A percentile compares a stretch with the other conserved stretches of the same genome.
These are phyloP conservation scores for Cotesia congregata DNA, from an alignment of 2,888 invertebrate genomes.

Conservation along the genomic window DNA sequence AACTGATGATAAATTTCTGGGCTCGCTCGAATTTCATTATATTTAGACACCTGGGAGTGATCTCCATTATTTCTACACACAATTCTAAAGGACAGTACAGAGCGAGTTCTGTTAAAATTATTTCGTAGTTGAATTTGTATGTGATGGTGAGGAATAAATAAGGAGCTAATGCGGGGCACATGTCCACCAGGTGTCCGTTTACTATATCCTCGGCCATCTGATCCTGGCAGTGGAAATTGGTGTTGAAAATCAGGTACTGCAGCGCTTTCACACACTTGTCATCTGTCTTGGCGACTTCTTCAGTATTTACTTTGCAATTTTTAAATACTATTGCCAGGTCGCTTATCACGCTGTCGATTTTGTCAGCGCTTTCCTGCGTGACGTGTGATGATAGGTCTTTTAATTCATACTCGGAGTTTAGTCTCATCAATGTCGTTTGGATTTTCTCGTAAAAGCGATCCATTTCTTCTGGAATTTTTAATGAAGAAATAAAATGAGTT, in stretches of 20 bases:
- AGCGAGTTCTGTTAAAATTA: slow-evolving; percentile 57
- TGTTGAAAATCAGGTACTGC: slow-evolving; percentile 61
- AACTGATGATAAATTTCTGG: slow-evolving; percentile 42
- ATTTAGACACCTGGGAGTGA: slow-evolving; percentile 52
- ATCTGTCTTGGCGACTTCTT: slow-evolving; percentile 32
- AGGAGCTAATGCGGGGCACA: slow-evolving; percentile 61
- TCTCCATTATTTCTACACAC: slow-evolving; percentile 57
- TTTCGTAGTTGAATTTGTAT: slow-evolving; percentile 59
- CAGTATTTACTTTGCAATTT: slow-evolving; percentile 33
- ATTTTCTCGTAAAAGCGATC: slow-evolving; percentile 50
- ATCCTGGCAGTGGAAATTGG: slow-evolving; percentile 59
- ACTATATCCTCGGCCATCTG: slow-evolving; percentile 58
- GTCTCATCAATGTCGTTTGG: slow-evolving; percentile 52
- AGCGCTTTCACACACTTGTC: slow-evolving; percentile 49
- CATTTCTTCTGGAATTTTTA: slow-evolving; percentile 28
- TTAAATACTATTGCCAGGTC: slow-evolving; percentile 45
- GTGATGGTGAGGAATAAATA: slow-evolving; percentile 62
- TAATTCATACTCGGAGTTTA: slow-evolving; percentile 49
- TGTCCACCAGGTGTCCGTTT: slow-evolving; percentile 60
- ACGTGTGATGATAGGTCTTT: slow-evolving; percentile 54
- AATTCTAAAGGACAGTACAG: slow-evolving; percentile 62
- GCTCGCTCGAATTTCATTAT: slow-evolving; percentile 55
- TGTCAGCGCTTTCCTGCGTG: slow-evolving; percentile 50
- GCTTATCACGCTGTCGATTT: slow-evolving; percentile 51
- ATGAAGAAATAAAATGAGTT: not conserved